These are phyloP conservation scores for Apus apus DNA, from an alignment of 2,113 vertebrate species.

Conservation along the genomic window DNA sequence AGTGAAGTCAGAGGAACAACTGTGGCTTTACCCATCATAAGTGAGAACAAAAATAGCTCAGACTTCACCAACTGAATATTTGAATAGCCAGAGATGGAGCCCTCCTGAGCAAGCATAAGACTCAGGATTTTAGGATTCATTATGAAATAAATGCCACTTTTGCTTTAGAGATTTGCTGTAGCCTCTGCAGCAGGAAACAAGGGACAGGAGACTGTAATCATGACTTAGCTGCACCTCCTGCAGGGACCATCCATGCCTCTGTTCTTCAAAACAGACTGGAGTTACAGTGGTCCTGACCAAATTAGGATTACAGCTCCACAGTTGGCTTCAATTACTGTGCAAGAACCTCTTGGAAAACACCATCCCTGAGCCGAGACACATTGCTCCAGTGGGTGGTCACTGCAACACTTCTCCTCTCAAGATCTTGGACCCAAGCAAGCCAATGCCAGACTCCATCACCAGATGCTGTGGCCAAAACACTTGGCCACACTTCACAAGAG, in stretches of 20 bases:
- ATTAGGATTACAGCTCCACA: background rate
- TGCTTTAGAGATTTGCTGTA: background rate
- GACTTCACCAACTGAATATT: background rate
- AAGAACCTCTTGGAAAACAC: background rate
- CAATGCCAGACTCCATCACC: accelerated
- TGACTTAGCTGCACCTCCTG: background rate
- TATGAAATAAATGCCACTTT: background rate
- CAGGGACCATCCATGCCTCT: background rate
- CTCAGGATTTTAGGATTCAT: background rate
- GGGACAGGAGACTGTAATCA: background rate
- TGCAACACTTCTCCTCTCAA: background rate
- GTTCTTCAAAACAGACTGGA: background rate
- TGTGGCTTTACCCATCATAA: background rate
- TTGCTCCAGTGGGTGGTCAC: background rate
- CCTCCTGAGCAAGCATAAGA: background rate
- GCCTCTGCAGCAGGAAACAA: background rate
- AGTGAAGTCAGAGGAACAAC: background rate
- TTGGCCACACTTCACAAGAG: constrained; percentile 33
- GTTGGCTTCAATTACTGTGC: background rate
- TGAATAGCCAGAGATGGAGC: background rate
- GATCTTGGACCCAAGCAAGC: background rate
- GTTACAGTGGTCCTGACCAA: background rate
- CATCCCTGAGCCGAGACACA: background rate
- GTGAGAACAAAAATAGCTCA: constrained; percentile 4
- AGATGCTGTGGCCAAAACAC: background rate